Percentiles rank a stretch among this genome's conserved stretches.
These are phyloP conservation scores for Andrena camellia DNA, from an alignment of 2,888 invertebrate species.

Conservation along the genomic window DNA sequence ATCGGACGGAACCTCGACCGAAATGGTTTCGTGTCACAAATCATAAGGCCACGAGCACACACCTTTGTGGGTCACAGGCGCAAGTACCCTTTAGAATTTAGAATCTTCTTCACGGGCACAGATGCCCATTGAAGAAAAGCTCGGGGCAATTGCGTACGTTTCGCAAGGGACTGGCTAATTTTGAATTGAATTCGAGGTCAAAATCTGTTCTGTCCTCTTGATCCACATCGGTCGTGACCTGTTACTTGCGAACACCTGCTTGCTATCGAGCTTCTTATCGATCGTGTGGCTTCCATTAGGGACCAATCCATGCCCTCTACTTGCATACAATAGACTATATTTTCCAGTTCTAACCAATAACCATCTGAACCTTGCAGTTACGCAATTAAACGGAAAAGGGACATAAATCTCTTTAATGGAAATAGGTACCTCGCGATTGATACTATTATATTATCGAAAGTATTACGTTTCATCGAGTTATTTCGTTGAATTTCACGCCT, in stretches of 20 bases:
- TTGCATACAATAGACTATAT: not conserved
- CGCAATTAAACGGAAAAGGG: not conserved
- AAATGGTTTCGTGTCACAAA: conserved; percentile 5
- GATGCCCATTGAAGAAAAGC: conserved; percentile 56
- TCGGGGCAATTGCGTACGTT: conserved; percentile 44
- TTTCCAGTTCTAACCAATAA: not conserved
- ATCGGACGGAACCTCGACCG: not conserved
- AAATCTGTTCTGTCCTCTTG: conserved; percentile 75
- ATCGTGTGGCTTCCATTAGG: not conserved
- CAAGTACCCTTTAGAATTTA: conserved; percentile 7
- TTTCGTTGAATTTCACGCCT: conserved; percentile 6
- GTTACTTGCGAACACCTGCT: conserved; percentile 44
- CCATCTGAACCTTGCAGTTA: not conserved
- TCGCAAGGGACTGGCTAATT: conserved; percentile 74
- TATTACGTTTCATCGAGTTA: conserved; percentile 3
- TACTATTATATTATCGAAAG: not conserved
- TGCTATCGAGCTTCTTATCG: conserved; percentile 4
- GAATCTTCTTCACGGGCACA: conserved; percentile 36
- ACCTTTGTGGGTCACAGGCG: conserved; percentile 23
- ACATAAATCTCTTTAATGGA: too few relatives aligned
- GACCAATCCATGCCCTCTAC: not conserved
- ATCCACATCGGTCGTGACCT: conserved; percentile 74
- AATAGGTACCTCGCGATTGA: not conserved
- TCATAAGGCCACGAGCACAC: conserved; percentile 11
- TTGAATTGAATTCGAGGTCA: conserved; percentile 78